A percentile compares a stretch with the other conserved stretches of the same genome.
Evolutionary conservation across 1,140 invertebrate species (phyloP).

Genomic region (Drosophila subobscura): DNA sequence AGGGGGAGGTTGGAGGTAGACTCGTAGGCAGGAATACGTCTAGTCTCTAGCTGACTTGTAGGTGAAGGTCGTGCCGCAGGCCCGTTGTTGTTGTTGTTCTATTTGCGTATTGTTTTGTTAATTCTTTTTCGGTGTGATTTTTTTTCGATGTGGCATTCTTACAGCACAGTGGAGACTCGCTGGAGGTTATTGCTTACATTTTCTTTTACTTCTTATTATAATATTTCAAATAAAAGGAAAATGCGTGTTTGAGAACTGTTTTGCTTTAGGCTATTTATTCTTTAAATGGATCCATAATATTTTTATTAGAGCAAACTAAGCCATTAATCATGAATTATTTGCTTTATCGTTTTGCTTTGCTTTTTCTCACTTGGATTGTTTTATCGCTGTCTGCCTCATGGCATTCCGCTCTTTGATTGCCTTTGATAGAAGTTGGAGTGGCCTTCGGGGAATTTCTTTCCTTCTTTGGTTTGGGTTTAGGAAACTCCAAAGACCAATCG

Average conservation of each 20-base stretch:
- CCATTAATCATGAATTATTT: no score
- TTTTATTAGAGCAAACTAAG: no score
- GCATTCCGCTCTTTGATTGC: neutral
- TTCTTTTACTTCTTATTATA: no score
- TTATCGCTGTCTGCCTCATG: no score
- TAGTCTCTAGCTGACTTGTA: slow-evolving; percentile 44
- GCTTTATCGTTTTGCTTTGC: no score
- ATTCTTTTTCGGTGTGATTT: slow-evolving; percentile 16
- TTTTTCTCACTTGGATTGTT: no score
- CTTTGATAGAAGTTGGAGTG: no score
- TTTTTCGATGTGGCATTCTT: slow-evolving; percentile 1
- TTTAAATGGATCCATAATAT: no score
- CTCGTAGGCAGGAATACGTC: slow-evolving; percentile 10
- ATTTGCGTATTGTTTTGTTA: slow-evolving; percentile 34
- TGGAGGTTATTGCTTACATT: neutral
- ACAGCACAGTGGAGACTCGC: neutral
- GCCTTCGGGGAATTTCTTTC: neutral
- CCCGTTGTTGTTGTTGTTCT: slow-evolving; percentile 12
- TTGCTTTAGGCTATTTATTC: no score
- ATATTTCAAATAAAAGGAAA: no score
- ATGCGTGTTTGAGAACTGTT: no score
- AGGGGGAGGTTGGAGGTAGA: neutral
- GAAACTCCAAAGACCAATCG: neutral
- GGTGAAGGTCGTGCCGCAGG: slow-evolving; percentile 47
- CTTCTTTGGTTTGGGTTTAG: neutral